Evolutionary conservation across 2,888 invertebrate genomes (phyloP).

Genomic region (Scelioninae gen. 2): DNA sequence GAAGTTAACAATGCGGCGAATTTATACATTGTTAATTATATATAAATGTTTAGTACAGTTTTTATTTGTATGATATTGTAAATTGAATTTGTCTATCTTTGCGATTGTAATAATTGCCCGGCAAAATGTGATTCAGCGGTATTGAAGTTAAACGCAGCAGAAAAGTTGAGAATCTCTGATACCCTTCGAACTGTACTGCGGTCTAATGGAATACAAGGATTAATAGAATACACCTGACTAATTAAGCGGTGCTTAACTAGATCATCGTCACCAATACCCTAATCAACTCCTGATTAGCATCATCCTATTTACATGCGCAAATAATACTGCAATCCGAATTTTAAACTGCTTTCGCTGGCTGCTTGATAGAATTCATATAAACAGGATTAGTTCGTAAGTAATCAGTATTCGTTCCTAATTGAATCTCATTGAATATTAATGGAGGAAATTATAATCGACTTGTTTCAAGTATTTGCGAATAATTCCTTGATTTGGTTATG

Average conservation of each 20-base stretch:
- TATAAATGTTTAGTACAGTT: no score
- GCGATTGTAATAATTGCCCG: no score
- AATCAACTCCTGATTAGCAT: constrained; percentile 72
- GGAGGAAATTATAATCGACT: constrained; percentile 1
- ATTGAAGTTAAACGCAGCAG: no score
- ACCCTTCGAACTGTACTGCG: constrained; percentile 61
- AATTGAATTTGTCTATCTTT: no score
- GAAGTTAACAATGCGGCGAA: no score
- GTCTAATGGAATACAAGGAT: constrained; percentile 71
- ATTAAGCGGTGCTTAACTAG: constrained; percentile 71
- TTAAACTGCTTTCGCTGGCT: constrained; percentile 41
- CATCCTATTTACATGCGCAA: constrained; percentile 68
- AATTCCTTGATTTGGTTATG: constrained; percentile 6
- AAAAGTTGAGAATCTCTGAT: constrained; percentile 63
- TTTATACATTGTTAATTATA: no score
- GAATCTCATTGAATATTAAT: constrained; percentile 28
- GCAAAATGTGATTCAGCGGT: no score
- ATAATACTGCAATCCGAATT: constrained; percentile 61
- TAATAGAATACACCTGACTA: constrained; percentile 72
- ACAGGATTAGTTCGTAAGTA: constrained; percentile 46
- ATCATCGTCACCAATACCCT: constrained; percentile 72
- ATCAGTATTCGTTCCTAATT: constrained; percentile 37
- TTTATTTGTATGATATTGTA: no score
- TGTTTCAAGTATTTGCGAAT: constrained; percentile 11
- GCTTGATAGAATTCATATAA: constrained; percentile 43